A percentile compares a stretch with the other conserved stretches of the same genome.
Conservation (phyloP, 2,113 vertebrate species). For the Sus scrofa region DNA sequence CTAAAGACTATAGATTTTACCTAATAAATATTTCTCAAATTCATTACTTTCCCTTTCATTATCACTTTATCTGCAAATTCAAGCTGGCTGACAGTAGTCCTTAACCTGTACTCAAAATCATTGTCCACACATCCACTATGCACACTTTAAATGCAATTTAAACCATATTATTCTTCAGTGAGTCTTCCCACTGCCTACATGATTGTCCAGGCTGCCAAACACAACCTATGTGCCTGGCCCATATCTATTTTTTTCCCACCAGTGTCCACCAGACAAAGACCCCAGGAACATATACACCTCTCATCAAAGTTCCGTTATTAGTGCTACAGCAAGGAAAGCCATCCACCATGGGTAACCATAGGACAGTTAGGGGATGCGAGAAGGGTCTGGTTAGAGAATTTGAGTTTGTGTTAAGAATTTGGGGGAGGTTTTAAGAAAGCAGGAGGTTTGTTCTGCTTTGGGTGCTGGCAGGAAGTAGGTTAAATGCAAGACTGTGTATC, state of each 20-base stretch:
- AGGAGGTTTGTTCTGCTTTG: neutral
- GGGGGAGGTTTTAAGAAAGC: neutral
- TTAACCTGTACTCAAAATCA: neutral
- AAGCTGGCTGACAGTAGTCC: neutral
- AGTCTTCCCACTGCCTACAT: neutral
- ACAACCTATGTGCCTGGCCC: neutral
- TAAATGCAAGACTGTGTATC: neutral
- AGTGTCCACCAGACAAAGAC: neutral
- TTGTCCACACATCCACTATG: neutral
- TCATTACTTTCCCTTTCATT: neutral
- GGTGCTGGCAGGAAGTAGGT: neutral
- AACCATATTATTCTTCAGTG: neutral
- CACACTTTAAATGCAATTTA: neutral
- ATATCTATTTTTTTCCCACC: neutral
- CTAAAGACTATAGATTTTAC: neutral
- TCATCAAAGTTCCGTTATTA: neutral
- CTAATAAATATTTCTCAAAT: neutral
- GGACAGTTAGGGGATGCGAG: neutral
- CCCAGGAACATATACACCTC: neutral
- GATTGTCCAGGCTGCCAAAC: neutral
- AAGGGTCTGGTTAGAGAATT: neutral
- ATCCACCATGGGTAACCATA: fast-evolving
- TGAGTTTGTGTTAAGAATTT: neutral
- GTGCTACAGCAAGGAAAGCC: neutral
- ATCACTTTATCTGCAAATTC: neutral